Conservation (phyloP, 2,797 vertebrate genomes). For the Botia kubotai region DNA sequence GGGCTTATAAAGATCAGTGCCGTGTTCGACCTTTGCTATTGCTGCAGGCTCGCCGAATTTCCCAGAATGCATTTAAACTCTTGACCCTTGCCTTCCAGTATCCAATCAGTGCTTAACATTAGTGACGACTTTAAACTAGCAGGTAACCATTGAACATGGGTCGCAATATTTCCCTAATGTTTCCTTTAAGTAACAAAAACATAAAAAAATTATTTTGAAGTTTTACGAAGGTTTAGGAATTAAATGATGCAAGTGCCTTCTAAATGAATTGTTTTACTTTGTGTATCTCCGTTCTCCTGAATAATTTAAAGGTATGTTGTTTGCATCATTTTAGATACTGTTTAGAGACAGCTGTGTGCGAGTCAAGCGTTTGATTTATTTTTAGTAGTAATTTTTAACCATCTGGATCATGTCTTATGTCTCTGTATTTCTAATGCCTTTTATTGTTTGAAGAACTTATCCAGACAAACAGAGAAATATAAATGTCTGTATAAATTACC, state of each 20-base stretch:
- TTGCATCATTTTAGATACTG: neutral
- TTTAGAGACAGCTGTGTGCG: neutral
- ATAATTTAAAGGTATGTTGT: neutral
- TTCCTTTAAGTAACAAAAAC: too few species aligned
- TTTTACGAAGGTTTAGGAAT: too few species aligned
- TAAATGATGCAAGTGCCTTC: neutral
- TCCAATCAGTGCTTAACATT: conserved; percentile 24
- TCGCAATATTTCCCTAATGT: conserved; percentile 1
- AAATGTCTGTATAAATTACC: conserved; percentile 61
- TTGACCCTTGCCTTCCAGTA: conserved; percentile 34
- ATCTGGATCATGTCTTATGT: neutral
- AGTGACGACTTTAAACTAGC: conserved; percentile 4
- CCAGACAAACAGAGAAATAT: conserved; percentile 63
- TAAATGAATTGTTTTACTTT: neutral
- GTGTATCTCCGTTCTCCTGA: neutral
- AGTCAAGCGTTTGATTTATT: neutral
- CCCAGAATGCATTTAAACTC: conserved; percentile 39
- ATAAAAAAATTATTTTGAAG: too few species aligned
- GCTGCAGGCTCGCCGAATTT: conserved; percentile 29
- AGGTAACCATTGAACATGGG: conserved; percentile 15
- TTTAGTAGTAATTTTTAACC: neutral
- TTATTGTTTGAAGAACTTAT: conserved; percentile 57
- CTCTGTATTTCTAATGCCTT: conserved; percentile 13
- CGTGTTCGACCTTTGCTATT: conserved; percentile 13
- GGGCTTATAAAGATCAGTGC: conserved; percentile 1